These are phyloP conservation scores for Todiramphus saurophagus DNA, from an alignment of 2,113 vertebrate species.

Conservation along the genomic window DNA sequence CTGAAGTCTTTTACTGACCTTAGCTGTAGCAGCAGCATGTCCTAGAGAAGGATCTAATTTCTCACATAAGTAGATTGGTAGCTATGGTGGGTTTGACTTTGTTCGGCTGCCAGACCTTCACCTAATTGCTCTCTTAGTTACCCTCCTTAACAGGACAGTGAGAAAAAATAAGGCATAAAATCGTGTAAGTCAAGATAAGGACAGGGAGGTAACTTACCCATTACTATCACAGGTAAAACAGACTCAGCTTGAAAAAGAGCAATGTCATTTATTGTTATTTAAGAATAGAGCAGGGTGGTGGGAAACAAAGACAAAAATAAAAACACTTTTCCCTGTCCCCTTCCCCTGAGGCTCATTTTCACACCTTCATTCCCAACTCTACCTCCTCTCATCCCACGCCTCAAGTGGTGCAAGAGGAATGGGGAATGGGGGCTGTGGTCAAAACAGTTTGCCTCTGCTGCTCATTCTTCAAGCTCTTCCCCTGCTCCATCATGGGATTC, in stretches of 20 bases:
- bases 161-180: background rate
- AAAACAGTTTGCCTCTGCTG: background rate
- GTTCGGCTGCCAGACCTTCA: background rate
- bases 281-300: background rate
- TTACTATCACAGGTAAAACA: background rate
- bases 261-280: background rate
- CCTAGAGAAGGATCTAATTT: background rate
- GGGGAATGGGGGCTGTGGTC: rapidly evolving
- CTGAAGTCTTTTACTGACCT: background rate
- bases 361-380: background rate
- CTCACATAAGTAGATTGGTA: background rate
- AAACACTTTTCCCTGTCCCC: background rate
- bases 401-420: rapidly evolving
- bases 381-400: rapidly evolving
- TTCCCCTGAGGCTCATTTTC: background rate
- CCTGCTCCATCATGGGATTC: rapidly evolving
- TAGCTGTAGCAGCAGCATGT: background rate
- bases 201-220: background rate
- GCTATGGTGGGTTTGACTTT: background rate
- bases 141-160: background rate
- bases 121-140: background rate
- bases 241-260: background rate
- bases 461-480: background rate
- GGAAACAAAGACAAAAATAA: background rate
- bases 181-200: background rate